Percentiles rank a stretch among this genome's conserved stretches.
These are phyloP conservation scores for Cataglyphis cursor DNA, from an alignment of 2,888 invertebrate genomes.

Conservation along the genomic window DNA sequence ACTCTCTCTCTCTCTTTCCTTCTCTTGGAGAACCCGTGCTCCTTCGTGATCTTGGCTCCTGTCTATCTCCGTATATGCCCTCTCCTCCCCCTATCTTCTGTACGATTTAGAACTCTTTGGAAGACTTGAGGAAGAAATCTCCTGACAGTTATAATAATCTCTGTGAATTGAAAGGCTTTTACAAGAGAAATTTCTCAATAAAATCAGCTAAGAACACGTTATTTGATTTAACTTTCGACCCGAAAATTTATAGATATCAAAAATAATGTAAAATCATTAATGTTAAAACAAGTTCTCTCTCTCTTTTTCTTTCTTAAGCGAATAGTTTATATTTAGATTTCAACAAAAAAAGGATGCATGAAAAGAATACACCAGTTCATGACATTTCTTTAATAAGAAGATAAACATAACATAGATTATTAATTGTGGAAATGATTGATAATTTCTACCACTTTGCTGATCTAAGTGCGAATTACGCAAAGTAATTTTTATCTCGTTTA, in stretches of 20 bases:
- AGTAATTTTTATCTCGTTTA: not conserved
- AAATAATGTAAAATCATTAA: not conserved
- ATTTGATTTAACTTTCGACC: not conserved
- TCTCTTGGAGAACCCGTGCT: slow-evolving; percentile 9
- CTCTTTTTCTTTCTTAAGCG: too few species aligned
- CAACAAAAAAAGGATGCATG: not conserved
- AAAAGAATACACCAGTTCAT: not conserved
- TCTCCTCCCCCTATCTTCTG: not conserved
- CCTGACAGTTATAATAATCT: slow-evolving; percentile 28
- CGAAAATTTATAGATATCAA: not conserved
- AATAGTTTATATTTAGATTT: too few species aligned
- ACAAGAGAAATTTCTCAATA: not conserved
- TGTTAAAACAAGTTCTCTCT: not conserved
- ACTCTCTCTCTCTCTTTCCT: slow-evolving; percentile 6
- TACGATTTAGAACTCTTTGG: slow-evolving; percentile 7
- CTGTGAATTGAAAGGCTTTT: slow-evolving; percentile 12
- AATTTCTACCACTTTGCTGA: not conserved
- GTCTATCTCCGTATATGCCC: slow-evolving; percentile 13
- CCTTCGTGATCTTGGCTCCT: slow-evolving; percentile 39
- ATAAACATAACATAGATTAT: not conserved
- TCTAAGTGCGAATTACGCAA: not conserved
- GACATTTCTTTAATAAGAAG: not conserved
- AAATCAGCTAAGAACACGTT: not conserved
- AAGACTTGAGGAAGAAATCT: slow-evolving; percentile 22
- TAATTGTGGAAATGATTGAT: not conserved